These are phyloP conservation scores for Cheilosia vulpina DNA, from an alignment of 2,888 invertebrate genomes.

Conservation along the genomic window DNA sequence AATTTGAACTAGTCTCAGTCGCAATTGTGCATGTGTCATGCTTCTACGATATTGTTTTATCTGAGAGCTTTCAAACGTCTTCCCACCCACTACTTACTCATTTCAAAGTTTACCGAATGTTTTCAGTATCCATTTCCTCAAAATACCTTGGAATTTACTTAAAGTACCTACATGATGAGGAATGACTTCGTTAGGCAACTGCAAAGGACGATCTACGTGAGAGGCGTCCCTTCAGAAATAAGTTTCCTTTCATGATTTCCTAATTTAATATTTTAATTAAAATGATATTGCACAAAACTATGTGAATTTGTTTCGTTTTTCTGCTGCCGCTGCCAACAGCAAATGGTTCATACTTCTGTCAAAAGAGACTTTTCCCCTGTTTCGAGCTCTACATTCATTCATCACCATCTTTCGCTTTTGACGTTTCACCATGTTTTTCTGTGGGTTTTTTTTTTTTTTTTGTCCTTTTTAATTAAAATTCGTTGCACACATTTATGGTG, in stretches of 20 bases:
- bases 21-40: too few species aligned
- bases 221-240: constrained; percentile 17
- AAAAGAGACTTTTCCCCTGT: constrained; percentile 26
- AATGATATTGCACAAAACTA: constrained; percentile 52
- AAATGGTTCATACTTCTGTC: constrained; percentile 45
- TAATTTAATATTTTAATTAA: constrained; percentile 73
- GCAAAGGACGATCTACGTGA: background rate
- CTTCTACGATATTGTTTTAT: too few species aligned
- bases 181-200: constrained; percentile 8
- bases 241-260: constrained; percentile 54
- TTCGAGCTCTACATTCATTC: constrained; percentile 52
- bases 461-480: constrained; percentile 60
- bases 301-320: constrained; percentile 31
- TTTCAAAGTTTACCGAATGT: too few species aligned
- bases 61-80: too few species aligned
- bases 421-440: constrained; percentile 42
- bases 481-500: constrained; percentile 57
- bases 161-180: background rate
- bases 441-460: constrained; percentile 8
- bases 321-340: constrained; percentile 25
- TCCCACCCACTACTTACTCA: too few species aligned
- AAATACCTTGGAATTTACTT: background rate
- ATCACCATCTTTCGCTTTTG: constrained; percentile 67
- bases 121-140: too few species aligned
- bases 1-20: too few species aligned